These are phyloP conservation scores for Hiodon tergisus DNA, from an alignment of 2,113 vertebrate genomes.

Conservation along the genomic window DNA sequence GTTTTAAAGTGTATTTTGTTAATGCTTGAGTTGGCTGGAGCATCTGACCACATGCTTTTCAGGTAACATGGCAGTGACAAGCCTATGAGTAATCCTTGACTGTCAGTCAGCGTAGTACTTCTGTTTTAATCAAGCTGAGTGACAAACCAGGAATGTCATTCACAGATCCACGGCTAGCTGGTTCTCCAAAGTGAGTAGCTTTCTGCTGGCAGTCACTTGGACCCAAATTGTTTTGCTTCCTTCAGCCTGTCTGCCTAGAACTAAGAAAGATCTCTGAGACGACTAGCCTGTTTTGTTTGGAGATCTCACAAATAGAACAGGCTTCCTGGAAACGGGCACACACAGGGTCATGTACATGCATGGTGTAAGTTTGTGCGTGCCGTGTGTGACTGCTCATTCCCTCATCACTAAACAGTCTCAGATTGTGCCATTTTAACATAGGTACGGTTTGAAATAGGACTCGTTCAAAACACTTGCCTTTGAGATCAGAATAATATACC, in stretches of 20 bases:
- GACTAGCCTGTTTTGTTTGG: conserved; percentile 28
- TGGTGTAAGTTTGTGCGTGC: conserved; percentile 13
- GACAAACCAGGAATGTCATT: too few species aligned
- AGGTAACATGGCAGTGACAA: too few species aligned
- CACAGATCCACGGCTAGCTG: too few species aligned
- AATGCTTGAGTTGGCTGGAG: too few species aligned
- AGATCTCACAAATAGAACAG: conserved; percentile 27
- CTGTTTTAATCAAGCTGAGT: too few species aligned
- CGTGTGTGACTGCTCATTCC: conserved; percentile 42
- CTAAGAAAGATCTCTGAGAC: conserved; percentile 27
- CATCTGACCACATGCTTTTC: too few species aligned
- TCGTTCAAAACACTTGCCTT: neutral
- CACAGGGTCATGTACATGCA: conserved; percentile 9
- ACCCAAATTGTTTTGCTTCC: conserved; percentile 23
- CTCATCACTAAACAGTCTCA: conserved; percentile 49
- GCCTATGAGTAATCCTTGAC: too few species aligned
- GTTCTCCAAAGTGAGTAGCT: neutral
- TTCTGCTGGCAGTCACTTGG: conserved; percentile 15
- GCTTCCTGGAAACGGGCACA: conserved; percentile 1
- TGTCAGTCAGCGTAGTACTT: too few species aligned
- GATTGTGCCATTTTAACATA: conserved; percentile 41
- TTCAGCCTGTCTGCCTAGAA: conserved; percentile 27
- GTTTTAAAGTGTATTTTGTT: too few species aligned
- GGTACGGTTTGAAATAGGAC: conserved; percentile 16
- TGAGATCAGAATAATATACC: neutral